A percentile compares a stretch with the other conserved stretches of the same genome.
These are phyloP conservation scores for Spodoptera littoralis DNA, from an alignment of 2,888 invertebrate genomes.

Conservation along the genomic window DNA sequence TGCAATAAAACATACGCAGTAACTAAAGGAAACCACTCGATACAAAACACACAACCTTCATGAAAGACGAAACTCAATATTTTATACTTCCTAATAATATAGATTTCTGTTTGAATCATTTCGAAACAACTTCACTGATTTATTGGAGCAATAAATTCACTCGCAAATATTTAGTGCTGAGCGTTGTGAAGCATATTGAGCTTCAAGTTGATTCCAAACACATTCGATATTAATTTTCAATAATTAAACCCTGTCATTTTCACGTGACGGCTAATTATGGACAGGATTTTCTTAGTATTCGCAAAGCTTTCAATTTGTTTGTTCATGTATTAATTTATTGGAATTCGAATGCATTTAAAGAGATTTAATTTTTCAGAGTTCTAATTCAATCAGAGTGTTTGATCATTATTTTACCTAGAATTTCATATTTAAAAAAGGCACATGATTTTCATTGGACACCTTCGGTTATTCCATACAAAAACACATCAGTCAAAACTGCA, in stretches of 20 bases:
- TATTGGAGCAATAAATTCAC: conserved; percentile 49
- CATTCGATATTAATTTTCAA: conserved; percentile 29
- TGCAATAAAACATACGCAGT: no score
- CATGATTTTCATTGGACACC: no score
- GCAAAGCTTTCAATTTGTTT: conserved; percentile 18
- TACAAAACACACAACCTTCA: conserved; percentile 34
- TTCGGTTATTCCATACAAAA: no score
- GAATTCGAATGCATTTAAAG: conserved; percentile 3
- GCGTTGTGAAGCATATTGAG: conserved; percentile 37
- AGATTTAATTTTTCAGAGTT: conserved; percentile 8
- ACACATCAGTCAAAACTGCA: no score
- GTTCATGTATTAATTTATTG: conserved; percentile 25
- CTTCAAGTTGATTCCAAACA: conserved; percentile 31
- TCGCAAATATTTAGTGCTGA: conserved; percentile 53
- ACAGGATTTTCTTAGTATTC: conserved; percentile 23
- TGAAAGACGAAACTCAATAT: conserved; percentile 42
- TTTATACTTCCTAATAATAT: conserved; percentile 44
- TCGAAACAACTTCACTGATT: conserved; percentile 47
- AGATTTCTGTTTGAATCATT: conserved; percentile 46
- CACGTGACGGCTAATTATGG: conserved; percentile 44
- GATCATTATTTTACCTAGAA: neutral
- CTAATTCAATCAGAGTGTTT: neutral
- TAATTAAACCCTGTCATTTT: conserved; percentile 40
- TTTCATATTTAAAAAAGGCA: no score
- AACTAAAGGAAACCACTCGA: conserved; percentile 3